Base-by-base conservation (phyloP, 2,113 vertebrate genomes). In the Platysternon megacephalum region DNA sequence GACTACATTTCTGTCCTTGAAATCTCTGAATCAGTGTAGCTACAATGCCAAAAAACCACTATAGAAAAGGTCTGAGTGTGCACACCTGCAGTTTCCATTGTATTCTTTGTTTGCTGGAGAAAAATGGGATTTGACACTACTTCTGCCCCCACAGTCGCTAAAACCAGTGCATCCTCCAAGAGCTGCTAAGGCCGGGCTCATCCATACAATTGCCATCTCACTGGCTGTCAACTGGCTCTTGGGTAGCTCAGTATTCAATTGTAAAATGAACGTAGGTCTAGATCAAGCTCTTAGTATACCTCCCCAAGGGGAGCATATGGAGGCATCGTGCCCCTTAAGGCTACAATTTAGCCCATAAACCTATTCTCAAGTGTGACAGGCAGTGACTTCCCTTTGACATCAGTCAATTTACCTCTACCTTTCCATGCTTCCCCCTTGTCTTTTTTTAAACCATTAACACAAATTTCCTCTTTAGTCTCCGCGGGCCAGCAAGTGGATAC, bases 241-340 rank as follows among this genome's bases (percentile, higher is more conserved):
- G 52, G 86, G 56, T 53, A 83, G 79, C 46, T 72, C 22, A 35
- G 91, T 39, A 78, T 78, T 88, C 84, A 65, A 0, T 19, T 88
- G 26, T 88, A 80, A 90, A 87, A 89, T 48, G 44, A 88, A 86
- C 61, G 86, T 82, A 84, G 74, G 82, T n/a, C 56, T 78, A 49
- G n/a, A 93, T 55, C 5, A 32, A 91, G 44, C 28, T 55, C 92
- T 93, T 88, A 79, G 48, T 52, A 90, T 49, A 74, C 74, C 72
- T 82, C 29, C 61, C 35, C 11, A 35, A 83, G 93, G 56, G 2
- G 28, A 91, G 29, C 72, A 17, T 39, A 79, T 3, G 2, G 11
- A 85, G 65, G 88, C 55, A 44, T 35, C 55, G n/a, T 78, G 53
- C 4, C 12, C 83, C 35, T 72, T 85, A 68, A 90, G 78, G 10